phyloP scores from a whole-genome alignment of 92 coral and sea anemone species.

The Porites rus region DNA sequence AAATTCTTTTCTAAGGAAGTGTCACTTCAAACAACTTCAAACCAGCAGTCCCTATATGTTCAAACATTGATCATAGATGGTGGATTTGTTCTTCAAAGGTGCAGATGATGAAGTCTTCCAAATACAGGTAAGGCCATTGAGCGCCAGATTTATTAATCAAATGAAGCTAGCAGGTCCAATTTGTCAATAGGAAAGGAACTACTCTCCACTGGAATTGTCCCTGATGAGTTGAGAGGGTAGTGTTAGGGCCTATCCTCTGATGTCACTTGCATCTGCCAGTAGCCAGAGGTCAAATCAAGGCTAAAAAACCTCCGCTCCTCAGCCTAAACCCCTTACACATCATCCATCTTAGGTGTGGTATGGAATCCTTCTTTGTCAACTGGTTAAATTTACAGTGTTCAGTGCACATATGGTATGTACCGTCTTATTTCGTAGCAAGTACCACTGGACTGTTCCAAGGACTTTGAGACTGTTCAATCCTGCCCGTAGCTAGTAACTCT shows the following conservation, averaged over 20 bases:
- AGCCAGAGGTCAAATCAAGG: no score
- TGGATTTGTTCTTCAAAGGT: no score
- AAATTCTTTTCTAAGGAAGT: constrained; percentile 30
- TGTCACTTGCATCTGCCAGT: no score
- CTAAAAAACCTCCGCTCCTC: no score
- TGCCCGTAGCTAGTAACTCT: not conserved
- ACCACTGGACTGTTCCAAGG: constrained; percentile 63
- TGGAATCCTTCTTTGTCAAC: constrained; percentile 63
- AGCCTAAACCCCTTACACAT: constrained; percentile 45
- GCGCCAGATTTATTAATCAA: constrained; percentile 48
- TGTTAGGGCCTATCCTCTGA: no score
- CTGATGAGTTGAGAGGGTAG: no score
- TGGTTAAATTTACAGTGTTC: not conserved
- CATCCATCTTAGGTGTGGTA: constrained; percentile 63
- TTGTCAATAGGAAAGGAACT: no score
- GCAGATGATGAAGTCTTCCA: no score
- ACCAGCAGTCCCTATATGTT: no score
- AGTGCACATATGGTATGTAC: constrained; percentile 16
- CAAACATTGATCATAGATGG: no score
- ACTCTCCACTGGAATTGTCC: no score
- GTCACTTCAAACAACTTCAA: constrained; percentile 5
- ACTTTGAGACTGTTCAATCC: constrained; percentile 42
- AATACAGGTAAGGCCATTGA: not conserved
- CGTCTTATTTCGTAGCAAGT: not conserved
- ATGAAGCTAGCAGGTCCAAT: no score